phyloP scores from a whole-genome alignment of 2,797 vertebrate species.

The Telmatherina bonti region DNA sequence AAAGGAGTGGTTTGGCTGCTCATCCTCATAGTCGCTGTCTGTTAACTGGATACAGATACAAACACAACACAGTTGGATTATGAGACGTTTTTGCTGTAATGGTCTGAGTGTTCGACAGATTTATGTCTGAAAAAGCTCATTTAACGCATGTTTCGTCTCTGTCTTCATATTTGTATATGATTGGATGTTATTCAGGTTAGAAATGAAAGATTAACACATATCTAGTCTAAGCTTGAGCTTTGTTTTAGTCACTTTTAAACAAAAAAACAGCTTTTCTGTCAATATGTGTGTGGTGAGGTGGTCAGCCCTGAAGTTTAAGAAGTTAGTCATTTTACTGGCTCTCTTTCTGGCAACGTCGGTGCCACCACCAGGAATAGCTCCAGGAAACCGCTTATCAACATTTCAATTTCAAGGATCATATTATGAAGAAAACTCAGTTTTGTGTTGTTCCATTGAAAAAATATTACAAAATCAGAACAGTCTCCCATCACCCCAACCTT shows the following conservation, averaged over 20 bases:
- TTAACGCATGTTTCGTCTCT: not conserved
- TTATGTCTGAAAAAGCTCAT: not conserved
- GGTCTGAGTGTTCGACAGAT: not conserved
- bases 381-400: not conserved
- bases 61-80: slow-evolving; percentile 5
- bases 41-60: slow-evolving; percentile 80
- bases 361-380: too few species aligned
- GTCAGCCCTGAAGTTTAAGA: not conserved
- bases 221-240: too few species aligned
- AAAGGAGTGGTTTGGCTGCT: slow-evolving; percentile 94
- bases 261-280: not conserved
- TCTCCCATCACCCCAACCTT: too few species aligned
- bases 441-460: not conserved
- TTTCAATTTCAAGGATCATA: too few species aligned
- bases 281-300: not conserved
- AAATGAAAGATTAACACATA: not conserved
- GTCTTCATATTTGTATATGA: not conserved
- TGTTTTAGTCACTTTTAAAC: too few species aligned
- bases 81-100: not conserved
- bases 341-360: too few species aligned
- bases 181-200: not conserved
- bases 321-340: too few species aligned
- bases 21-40: slow-evolving; percentile 94
- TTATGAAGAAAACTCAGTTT: not conserved
- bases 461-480: not conserved